Evolutionary conservation across 2,113 vertebrate genomes (phyloP).

Genomic region (Crypturellus undulatus): DNA sequence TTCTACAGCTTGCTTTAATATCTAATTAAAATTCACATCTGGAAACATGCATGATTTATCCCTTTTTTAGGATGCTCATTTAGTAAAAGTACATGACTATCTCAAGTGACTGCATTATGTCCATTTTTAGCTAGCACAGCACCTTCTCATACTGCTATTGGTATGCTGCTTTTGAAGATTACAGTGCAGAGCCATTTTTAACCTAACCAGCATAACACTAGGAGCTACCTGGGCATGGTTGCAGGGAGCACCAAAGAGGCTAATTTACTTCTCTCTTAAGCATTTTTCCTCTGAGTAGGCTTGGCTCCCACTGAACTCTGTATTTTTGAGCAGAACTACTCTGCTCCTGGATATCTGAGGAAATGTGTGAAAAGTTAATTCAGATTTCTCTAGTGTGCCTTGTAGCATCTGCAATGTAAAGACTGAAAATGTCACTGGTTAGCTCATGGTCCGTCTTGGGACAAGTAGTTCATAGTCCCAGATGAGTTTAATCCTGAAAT

Average conservation of each 20-base stretch:
- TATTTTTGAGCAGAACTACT: not conserved
- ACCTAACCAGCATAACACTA: slow-evolving; percentile 16
- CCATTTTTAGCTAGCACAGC: not conserved
- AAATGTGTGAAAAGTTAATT: not conserved
- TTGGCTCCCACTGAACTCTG: not conserved
- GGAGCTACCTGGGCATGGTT: not conserved
- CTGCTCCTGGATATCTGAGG: not conserved
- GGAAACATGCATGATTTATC: not conserved
- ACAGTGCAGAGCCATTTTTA: not conserved
- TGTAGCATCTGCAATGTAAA: not conserved
- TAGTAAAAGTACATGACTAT: not conserved
- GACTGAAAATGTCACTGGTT: not conserved
- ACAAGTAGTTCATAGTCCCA: not conserved
- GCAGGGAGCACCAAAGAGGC: not conserved
- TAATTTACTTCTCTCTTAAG: not conserved
- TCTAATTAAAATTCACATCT: not conserved
- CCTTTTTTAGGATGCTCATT: not conserved
- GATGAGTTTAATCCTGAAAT: not conserved
- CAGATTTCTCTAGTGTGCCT: not conserved
- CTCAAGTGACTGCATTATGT: not conserved
- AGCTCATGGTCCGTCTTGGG: not conserved
- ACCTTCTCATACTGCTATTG: not conserved
- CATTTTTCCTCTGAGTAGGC: not conserved
- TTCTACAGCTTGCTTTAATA: not conserved
- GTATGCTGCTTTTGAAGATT: not conserved